Evolutionary conservation across 1,140 invertebrate species (phyloP), one percentile per base, ranked within the genome.

Genomic region (Ips typographus): DNA sequence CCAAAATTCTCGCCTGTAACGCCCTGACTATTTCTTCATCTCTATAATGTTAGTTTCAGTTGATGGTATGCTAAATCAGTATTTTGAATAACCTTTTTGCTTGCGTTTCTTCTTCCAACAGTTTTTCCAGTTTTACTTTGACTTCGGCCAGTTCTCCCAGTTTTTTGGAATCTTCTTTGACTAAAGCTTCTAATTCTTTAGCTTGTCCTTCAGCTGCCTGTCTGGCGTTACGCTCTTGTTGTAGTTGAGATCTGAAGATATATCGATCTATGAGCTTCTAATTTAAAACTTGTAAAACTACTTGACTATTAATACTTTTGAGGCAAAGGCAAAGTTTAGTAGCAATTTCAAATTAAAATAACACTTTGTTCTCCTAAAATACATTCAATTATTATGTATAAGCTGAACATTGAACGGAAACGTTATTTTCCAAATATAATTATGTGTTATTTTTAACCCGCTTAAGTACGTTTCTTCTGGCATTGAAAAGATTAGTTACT

Each of bases 21-120:
- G 85, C 85, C 76, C 90, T 81, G 1, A 92, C 92, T 71, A 93
- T 91, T 84, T 94, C 92, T 81, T 94, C 92, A 75, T 94, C 92
- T 71, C 87, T 69, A 40, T 8, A 68, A 68, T 47, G 6, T 47
- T 47, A 47, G 44, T 47, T 47, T 47, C 6, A 47, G 22, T n/a
- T 47, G 1, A 40, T 44, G 40, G 39, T 40, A 1, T 60, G n/a
- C 42, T 2, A 2, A 36, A 42, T 2, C 2, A 62, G n/a, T 37
- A 51, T n/a, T n/a, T 6, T 1, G n/a, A 38, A n/a, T n/a, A 52
- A 69, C 61, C 68, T 80, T 75, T 93, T 91, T 2, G 92, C 91
- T 78, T 92, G 90, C 2, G 89, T 89, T 80, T 94, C 92, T 81
- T 92, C 90, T 72, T 90, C 88, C 2, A 94, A 77, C 1, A 92